Base-by-base conservation (phyloP, 1,140 invertebrate species). In the Himalopsyche phryganea region DNA sequence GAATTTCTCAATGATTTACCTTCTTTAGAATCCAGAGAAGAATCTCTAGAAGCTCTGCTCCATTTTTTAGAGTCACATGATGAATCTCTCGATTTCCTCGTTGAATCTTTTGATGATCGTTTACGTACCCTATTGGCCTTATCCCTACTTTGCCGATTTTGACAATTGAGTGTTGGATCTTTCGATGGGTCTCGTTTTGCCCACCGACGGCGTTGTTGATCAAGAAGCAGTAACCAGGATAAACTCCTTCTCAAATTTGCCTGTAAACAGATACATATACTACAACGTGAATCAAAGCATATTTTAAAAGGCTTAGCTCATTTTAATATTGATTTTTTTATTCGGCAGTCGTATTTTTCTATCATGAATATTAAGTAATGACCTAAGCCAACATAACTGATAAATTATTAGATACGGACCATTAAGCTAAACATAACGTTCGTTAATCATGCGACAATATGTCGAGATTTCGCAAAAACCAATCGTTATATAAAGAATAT, bases 201-300 rank as follows among this genome's bases (percentile, higher is more conserved):
- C 61, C 57, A 64, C 1, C 53, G 40, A 13, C 61, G 41, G 14
- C 61, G 41, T 38, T 64, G 61, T 32, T 64, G 61, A 49, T 64
- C 61, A 6, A 64, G 49, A 3, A 64, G 33, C 7, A 64, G 44
- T 13, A 64, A 35, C 61, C 61, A 64, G 9, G 57, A 40, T 33
- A 64, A 52, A 53, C 53, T 60, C 35, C 56, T 64, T 14, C 58
- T 38, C 9, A 42, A 20, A 10, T 44, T 35, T n/a, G 57, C 58
- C 61, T 64, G 18, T 19, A 57, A 49, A 33, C 11, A 48, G 11
- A 48, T n/a, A n/a, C n/a, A n/a, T n/a, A n/a, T n/a, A n/a, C n/a
- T n/a, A n/a, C n/a, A n/a, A n/a, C n/a, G n/a, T n/a, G n/a, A n/a
- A n/a, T n/a, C n/a, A n/a, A n/a, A n/a, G 9, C 9, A 28, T 28